Evolutionary conservation across 1,140 invertebrate species (phyloP).

Genomic region (Thaumatotibia leucotreta): DNA sequence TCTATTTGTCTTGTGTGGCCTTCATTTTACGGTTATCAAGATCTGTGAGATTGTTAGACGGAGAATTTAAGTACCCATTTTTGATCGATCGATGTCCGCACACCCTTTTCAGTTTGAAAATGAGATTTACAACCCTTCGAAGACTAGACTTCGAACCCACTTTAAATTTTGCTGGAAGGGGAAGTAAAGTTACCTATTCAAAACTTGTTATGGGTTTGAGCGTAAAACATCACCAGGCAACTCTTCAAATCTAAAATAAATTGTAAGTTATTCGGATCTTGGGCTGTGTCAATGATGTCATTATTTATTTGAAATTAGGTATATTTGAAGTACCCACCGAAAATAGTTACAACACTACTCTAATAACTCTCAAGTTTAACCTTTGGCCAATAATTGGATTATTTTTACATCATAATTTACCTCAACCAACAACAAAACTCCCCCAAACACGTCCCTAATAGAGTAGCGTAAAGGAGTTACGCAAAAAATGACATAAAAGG

Average conservation of each 20-base stretch:
- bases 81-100: neutral
- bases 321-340: too few relatives aligned
- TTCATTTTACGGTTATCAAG: slow-evolving; percentile 53
- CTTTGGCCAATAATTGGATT: neutral
- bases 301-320: too few relatives aligned
- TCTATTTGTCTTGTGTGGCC: slow-evolving; percentile 62
- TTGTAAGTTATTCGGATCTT: too few relatives aligned
- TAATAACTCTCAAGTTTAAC: too few relatives aligned
- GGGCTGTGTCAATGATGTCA: too few relatives aligned
- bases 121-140: neutral
- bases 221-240: too few relatives aligned
- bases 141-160: neutral
- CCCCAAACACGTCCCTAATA: neutral
- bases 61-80: slow-evolving; percentile 6
- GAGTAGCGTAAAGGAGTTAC: slow-evolving; percentile 19
- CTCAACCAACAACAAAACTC: neutral
- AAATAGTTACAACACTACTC: too few relatives aligned
- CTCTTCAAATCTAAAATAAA: too few relatives aligned
- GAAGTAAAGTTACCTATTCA: neutral
- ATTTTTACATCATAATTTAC: neutral
- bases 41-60: slow-evolving; percentile 40
- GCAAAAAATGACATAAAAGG: slow-evolving; percentile 23
- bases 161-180: neutral
- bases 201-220: too few relatives aligned
- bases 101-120: neutral